Evolutionary conservation across 2,888 invertebrate species (phyloP), one percentile per base, ranked within the genome.

Genomic region (Cosmopolites sordidus): DNA sequence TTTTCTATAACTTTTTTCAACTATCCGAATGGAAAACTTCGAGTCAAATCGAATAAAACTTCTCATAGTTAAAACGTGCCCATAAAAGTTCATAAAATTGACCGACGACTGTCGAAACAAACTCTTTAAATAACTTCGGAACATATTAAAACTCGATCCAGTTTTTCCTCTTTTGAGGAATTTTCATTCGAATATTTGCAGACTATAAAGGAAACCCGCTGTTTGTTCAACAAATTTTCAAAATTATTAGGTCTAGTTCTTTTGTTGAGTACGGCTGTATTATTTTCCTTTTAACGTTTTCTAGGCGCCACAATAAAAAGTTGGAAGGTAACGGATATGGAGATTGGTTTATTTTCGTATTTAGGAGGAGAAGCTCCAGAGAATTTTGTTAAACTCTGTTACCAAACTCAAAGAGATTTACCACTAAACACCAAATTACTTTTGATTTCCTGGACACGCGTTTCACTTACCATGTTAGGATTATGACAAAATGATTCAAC

Each of bases 241-340:
- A 54, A 54, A 46, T 54, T 49, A 54, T 54, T 54, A 54, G 49
- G 49, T 11, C 12, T 38, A 45, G 40, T 46, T 46, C 50, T 54
- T n/a, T n/a, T 54, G 50, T 50, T 50, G 16, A 29, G 11, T 4
- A 5, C 29, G 17, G 39, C 30, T 43, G 42, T 54, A 45, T 50
- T 44, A 54, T 50, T 50, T 46, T 30, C 27, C 50, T 18, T 54
- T 50, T 54, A 54, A 54, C 43, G 49, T 50, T 44, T 46, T 49
- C 47, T 54, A 44, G 44, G 43, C 45, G 46, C 41, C 46, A 54
- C 50, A 54, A 54, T 54, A 37, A 41, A 50, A 46, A 54, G 50
- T n/a, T 54, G 54, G 54, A 54, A 54, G 46, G 50, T 54, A 54
- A 54, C 50, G 54, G 50, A 49, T 54, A 50, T 54, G 54, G 50